Base-by-base conservation (phyloP, 2,797 vertebrate genomes). In the Echeneis naucrates region DNA sequence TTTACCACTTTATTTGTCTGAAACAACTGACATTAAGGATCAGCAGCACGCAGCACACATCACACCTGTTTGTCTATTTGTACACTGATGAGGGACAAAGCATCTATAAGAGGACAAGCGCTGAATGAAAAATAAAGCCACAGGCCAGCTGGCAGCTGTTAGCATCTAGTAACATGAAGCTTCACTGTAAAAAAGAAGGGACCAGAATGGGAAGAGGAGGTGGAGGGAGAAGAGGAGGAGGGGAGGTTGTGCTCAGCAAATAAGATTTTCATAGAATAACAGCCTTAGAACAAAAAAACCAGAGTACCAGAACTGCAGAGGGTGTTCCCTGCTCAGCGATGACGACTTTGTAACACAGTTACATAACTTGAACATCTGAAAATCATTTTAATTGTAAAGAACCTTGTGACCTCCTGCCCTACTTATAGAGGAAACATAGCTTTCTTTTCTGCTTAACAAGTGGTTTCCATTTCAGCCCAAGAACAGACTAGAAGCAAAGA, bases 341-440 rank as follows among this genome's bases (percentile, higher is more conserved):
- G 77, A 75, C 55, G n/a, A 55, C 68, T 72, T 67, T 71, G 33
- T 63, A 70, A 82, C 68, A 84, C 60, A 71, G 45, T 93, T 92
- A 84, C 89, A 85, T 93, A 93, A 94, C 85, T 32, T 2, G 0
- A 61, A 88, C 89, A 92, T 91, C 87, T 92, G 90, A 94, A 88
- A 89, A 85, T 82, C 8, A 59, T 90, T 90, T 86, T 80, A 72
- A 61, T 48, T 75, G 64, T 68, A 61, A 63, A 51, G 38, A 86
- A 85, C 78, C 80, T 76, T 77, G 44, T 75, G 75, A 86, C 84
- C 88, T 83, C 62, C 40, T 89, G 70, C 75, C 73, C 82, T 26
- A 80, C 26, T 87, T 81, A 35, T 23, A 53, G 24, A 52, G 70
- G 72, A 80, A 84, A 81, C 80, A 32, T 26, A 1, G 55, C 27